phyloP scores from a whole-genome alignment of 1,140 invertebrate species.

The Adoxophyes honmai region DNA sequence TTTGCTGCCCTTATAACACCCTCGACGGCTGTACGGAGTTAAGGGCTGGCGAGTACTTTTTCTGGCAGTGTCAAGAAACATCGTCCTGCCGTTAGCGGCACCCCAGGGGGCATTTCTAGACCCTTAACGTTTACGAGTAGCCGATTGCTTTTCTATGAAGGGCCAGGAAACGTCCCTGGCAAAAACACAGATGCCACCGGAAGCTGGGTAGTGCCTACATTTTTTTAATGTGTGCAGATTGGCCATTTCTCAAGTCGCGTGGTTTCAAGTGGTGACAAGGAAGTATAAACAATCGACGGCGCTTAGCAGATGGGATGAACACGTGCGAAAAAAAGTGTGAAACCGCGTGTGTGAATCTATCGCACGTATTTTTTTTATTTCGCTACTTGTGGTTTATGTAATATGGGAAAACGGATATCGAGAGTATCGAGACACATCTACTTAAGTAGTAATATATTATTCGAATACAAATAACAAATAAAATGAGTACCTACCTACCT shows the following conservation, averaged over 20 bases:
- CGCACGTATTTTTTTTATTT: too few relatives aligned
- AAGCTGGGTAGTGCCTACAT: constrained; percentile 43
- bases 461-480: too few relatives aligned
- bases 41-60: constrained; percentile 65
- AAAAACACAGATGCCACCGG: constrained; percentile 63
- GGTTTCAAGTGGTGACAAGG: constrained; percentile 26
- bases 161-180: constrained; percentile 56
- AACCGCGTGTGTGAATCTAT: too few relatives aligned
- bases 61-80: constrained; percentile 66
- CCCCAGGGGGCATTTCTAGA: constrained; percentile 64
- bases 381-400: too few relatives aligned
- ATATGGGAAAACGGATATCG: too few relatives aligned
- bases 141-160: constrained; percentile 78
- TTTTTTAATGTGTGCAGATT: constrained; percentile 26
- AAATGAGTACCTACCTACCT: too few relatives aligned
- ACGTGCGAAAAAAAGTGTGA: too few relatives aligned
- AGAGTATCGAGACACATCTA: too few relatives aligned
- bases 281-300: constrained; percentile 10
- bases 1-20: constrained; percentile 68
- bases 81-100: constrained; percentile 57
- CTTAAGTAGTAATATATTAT: too few relatives aligned
- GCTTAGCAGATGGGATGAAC: not conserved
- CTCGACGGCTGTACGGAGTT: constrained; percentile 55
- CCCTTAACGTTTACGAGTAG: constrained; percentile 76
- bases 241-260: constrained; percentile 25